These are phyloP conservation scores for Danio rerio DNA, from an alignment of 2,113 vertebrate genomes.

Conservation along the genomic window DNA sequence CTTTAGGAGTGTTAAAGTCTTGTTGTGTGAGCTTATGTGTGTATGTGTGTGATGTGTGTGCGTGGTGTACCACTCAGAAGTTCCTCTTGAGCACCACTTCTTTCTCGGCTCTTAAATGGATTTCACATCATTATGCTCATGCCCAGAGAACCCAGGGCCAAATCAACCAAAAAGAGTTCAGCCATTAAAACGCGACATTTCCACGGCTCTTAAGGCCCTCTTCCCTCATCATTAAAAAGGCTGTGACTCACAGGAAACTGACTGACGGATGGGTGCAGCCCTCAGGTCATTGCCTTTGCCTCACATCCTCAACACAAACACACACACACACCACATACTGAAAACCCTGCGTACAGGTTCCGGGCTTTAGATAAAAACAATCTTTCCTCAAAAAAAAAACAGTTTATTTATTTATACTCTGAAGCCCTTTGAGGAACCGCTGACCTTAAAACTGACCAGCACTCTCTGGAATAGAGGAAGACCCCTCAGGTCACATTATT, in stretches of 20 bases:
- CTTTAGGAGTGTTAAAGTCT: constrained; percentile 25
- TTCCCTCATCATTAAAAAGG: constrained; percentile 45
- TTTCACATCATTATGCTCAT: constrained; percentile 48
- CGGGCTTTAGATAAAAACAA: constrained; percentile 45
- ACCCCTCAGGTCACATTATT: constrained; percentile 43
- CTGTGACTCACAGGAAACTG: constrained; percentile 51
- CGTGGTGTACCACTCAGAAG: constrained; percentile 25
- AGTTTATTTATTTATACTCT: constrained; percentile 25
- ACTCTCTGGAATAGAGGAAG: constrained; percentile 23
- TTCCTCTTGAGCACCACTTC: constrained; percentile 26
- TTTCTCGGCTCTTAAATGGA: constrained; percentile 49
- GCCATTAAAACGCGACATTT: constrained; percentile 54
- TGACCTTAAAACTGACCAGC: constrained; percentile 58
- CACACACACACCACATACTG: constrained; percentile 13
- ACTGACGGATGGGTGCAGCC: constrained; percentile 49
- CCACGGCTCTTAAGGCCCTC: constrained; percentile 37
- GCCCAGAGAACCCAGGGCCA: constrained; percentile 33
- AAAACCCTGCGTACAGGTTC: constrained; percentile 5
- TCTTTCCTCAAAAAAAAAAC: neutral
- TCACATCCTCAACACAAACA: constrained; percentile 6
- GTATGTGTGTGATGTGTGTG: neutral
- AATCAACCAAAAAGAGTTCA: constrained; percentile 50
- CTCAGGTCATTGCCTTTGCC: constrained; percentile 39
- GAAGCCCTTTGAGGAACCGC: constrained; percentile 49
- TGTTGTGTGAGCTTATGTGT: neutral